Evolutionary conservation across 1,140 invertebrate genomes (phyloP).

Genomic region (Gyrodactylus salaris): DNA sequence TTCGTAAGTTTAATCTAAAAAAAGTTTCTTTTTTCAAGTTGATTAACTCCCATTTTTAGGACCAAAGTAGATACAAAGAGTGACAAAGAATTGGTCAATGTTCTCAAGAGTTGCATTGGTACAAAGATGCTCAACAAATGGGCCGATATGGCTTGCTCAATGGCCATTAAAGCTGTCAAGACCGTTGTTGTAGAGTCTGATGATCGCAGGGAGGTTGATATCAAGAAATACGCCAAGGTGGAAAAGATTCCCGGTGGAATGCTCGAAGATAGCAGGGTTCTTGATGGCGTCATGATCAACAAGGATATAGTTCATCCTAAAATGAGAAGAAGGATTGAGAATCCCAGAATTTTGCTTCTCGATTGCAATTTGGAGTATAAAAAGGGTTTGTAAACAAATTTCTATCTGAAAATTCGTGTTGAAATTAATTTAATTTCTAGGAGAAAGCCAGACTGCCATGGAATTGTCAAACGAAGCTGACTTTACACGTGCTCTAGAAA

Average conservation of each 20-base stretch:
- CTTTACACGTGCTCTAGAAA: constrained; percentile 31
- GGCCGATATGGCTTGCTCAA: constrained; percentile 36
- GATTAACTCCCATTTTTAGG: constrained; percentile 14
- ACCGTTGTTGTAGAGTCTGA: constrained; percentile 57
- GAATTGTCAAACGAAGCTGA: constrained; percentile 77
- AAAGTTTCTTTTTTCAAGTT: neutral
- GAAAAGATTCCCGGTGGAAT: constrained; percentile 68
- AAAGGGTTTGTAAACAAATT: constrained; percentile 64
- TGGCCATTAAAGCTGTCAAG: constrained; percentile 66
- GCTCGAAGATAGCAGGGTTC: constrained; percentile 68
- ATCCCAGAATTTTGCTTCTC: constrained; percentile 64
- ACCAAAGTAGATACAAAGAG: constrained; percentile 45
- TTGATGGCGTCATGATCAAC: constrained; percentile 83
- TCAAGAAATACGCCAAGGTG: constrained; percentile 85
- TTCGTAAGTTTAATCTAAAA: neutral
- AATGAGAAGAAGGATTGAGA: constrained; percentile 68
- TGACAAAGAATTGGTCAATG: constrained; percentile 43
- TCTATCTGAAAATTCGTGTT: constrained; percentile 7
- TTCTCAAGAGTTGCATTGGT: constrained; percentile 60
- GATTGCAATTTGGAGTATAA: constrained; percentile 93
- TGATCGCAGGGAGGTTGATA: constrained; percentile 69
- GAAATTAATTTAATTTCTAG: neutral
- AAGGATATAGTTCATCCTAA: constrained; percentile 93
- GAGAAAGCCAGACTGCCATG: constrained; percentile 46
- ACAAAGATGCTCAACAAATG: constrained; percentile 85